phyloP scores from a whole-genome alignment of 2,113 vertebrate genomes.

The Gnathonemus longibarbis region DNA sequence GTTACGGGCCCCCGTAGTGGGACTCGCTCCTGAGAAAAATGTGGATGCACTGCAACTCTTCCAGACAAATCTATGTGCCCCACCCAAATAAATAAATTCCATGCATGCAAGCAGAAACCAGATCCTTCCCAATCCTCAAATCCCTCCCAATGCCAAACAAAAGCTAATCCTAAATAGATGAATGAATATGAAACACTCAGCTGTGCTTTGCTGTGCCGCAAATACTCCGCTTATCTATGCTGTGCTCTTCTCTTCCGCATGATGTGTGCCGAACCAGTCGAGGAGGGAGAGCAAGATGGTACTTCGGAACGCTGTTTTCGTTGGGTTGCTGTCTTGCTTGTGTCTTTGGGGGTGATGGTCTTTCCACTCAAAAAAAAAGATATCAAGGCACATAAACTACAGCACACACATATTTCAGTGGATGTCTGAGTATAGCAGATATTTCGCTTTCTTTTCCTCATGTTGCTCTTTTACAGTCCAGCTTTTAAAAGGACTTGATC shows the following conservation, averaged over 20 bases:
- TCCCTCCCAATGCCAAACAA: not conserved
- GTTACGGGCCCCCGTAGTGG: not conserved
- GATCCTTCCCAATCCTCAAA: not conserved
- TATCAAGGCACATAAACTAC: slow-evolving; percentile 2
- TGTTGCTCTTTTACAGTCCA: not conserved
- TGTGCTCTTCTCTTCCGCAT: slow-evolving; percentile 50
- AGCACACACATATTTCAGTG: not conserved
- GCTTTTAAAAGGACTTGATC: not conserved
- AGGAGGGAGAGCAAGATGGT: slow-evolving; percentile 64
- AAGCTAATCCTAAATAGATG: slow-evolving; percentile 4
- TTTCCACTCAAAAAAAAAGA: not conserved
- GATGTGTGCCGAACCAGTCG: slow-evolving; percentile 45
- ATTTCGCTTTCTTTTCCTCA: not conserved
- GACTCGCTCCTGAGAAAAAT: not conserved
- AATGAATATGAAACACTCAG: slow-evolving; percentile 46
- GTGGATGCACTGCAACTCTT: not conserved
- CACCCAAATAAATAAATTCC: not conserved
- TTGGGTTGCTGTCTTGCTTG: slow-evolving; percentile 42
- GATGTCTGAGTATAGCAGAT: not conserved
- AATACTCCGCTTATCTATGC: slow-evolving; percentile 41
- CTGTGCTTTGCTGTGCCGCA: slow-evolving; percentile 22
- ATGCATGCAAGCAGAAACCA: not conserved
- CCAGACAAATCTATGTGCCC: not conserved
- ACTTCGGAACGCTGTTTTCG: slow-evolving; percentile 53
- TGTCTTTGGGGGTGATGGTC: slow-evolving; percentile 33